phyloP scores from a whole-genome alignment of 35 echinoderm and acorn worm species.

The Strongylocentrotus purpuratus region DNA sequence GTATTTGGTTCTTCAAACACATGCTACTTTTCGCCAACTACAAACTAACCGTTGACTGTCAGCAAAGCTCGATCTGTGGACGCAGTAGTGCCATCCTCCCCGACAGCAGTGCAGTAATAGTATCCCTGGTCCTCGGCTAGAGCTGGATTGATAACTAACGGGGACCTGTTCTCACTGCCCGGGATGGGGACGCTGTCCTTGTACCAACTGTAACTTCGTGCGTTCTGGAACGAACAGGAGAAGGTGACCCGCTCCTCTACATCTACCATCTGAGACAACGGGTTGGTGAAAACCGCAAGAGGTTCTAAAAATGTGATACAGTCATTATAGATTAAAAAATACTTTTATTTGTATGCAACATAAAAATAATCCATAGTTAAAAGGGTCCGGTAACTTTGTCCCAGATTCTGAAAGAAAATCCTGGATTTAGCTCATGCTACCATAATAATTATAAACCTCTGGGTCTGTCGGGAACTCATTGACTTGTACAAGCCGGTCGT shows the following conservation, averaged over 20 bases:
- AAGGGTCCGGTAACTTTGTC: neutral
- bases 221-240: neutral
- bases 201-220: neutral
- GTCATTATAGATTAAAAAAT: neutral
- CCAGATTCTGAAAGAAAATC: no score
- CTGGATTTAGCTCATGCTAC: no score
- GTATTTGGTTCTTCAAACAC: no score
- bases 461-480: no score
- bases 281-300: neutral
- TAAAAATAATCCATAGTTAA: neutral
- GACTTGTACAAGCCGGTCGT: no score
- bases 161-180: neutral
- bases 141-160: conserved; percentile 16
- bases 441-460: no score
- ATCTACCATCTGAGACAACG: neutral
- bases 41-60: neutral
- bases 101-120: conserved; percentile 5
- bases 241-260: neutral
- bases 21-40: no score
- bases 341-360: neutral
- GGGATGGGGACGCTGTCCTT: neutral
- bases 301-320: neutral
- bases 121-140: conserved; percentile 27
- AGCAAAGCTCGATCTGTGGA: neutral
- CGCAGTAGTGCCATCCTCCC: neutral